These are phyloP conservation scores for Folsomia candida DNA, from an alignment of 2,888 invertebrate species.

Conservation along the genomic window DNA sequence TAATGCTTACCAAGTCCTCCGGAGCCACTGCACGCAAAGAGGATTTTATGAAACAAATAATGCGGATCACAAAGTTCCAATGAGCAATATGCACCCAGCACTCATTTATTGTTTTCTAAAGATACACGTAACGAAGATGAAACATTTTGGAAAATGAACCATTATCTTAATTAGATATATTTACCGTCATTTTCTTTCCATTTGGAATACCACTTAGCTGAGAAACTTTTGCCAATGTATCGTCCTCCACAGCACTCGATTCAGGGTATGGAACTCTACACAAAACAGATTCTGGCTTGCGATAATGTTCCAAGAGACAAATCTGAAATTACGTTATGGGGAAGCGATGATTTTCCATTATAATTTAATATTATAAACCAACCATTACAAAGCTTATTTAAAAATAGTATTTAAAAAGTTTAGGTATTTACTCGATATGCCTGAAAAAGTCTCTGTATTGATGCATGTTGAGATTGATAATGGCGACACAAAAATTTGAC, in stretches of 20 bases:
- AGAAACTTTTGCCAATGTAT: not conserved
- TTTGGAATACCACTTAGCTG: not conserved
- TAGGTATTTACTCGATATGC: constrained; percentile 12
- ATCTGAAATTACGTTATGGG: no score
- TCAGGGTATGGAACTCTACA: constrained; percentile 13
- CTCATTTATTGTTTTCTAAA: no score
- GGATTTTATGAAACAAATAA: not conserved
- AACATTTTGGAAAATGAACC: not conserved
- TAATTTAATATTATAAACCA: no score
- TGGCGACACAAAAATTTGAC: constrained; percentile 26
- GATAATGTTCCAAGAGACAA: constrained; percentile 43
- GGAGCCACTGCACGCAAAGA: not conserved
- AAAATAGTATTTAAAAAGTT: not conserved
- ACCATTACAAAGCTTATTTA: no score
- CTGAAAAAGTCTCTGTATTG: constrained; percentile 30
- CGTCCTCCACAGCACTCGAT: not conserved
- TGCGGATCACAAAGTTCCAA: not conserved
- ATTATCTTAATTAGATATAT: no score
- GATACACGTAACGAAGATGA: no score
- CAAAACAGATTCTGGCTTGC: constrained; percentile 32
- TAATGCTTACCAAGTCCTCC: not conserved
- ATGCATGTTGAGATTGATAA: constrained; percentile 30
- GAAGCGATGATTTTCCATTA: no score
- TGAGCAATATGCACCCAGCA: no score
- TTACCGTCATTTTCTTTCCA: not conserved